Percentiles rank a stretch among this genome's conserved stretches.
These are phyloP conservation scores for Drosophila willistoni DNA, from an alignment of 1,140 invertebrate species.

Conservation along the genomic window DNA sequence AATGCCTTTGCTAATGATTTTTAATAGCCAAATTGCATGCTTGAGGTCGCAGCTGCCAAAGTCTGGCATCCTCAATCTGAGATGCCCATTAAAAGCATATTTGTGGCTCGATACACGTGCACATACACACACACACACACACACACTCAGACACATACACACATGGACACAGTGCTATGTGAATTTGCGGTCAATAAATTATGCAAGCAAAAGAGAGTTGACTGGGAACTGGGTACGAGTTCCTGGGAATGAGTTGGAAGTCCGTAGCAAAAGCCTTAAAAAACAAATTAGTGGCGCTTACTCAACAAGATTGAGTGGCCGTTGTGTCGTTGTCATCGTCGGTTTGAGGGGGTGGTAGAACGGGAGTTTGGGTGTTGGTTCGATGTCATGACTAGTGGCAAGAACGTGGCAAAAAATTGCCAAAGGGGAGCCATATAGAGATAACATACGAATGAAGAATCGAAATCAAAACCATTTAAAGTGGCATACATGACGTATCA, in stretches of 20 bases:
- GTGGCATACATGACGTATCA: too few relatives aligned
- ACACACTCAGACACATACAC: background rate
- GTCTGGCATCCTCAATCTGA: conserved; percentile 26
- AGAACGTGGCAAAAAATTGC: background rate
- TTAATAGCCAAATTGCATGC: conserved; percentile 79
- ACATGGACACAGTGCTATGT: conserved; percentile 31
- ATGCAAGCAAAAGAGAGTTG: conserved; percentile 52
- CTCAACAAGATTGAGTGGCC: conserved; percentile 74
- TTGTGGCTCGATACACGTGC: conserved; percentile 49
- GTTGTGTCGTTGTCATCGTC: conserved; percentile 65
- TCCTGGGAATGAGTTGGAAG: background rate
- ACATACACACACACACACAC: conserved; percentile 42
- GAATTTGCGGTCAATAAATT: conserved; percentile 73
- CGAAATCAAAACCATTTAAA: too few relatives aligned
- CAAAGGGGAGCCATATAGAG: background rate
- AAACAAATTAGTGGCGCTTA: conserved; percentile 78
- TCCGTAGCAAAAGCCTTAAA: conserved; percentile 47
- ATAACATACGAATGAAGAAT: background rate
- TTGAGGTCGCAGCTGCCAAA: conserved; percentile 38
- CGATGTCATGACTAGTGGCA: conserved; percentile 11
- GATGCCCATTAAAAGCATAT: conserved; percentile 66
- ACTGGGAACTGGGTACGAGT: background rate
- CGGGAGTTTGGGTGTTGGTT: too few relatives aligned
- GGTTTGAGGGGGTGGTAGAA: background rate
- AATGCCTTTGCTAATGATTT: conserved; percentile 78